A percentile compares a stretch with the other conserved stretches of the same genome.
These are phyloP conservation scores for Cebidichthys violaceus DNA, from an alignment of 2,113 vertebrate species.

Conservation along the genomic window DNA sequence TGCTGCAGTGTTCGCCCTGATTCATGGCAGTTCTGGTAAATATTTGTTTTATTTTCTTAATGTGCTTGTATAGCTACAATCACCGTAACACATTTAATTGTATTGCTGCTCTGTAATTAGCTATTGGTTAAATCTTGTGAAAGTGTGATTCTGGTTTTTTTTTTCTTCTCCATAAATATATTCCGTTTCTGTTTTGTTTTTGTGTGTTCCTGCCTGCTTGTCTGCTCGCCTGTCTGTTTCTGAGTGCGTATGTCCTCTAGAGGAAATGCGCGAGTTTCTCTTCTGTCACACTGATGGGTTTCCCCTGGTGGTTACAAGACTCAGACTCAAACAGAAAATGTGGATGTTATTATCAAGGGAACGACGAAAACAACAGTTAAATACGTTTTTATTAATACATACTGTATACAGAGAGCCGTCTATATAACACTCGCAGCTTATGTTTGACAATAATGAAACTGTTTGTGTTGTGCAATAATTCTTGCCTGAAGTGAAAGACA, in stretches of 20 bases:
- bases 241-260: conserved; percentile 32
- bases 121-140: conserved; percentile 34
- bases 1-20: conserved; percentile 50
- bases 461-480: neutral
- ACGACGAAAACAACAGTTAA: neutral
- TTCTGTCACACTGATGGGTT: conserved; percentile 42
- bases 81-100: neutral
- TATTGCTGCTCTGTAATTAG: conserved; percentile 7
- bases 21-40: conserved; percentile 77
- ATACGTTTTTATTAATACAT: neutral
- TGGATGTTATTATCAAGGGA: conserved; percentile 19
- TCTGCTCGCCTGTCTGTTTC: conserved; percentile 13
- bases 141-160: conserved; percentile 20
- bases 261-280: conserved; percentile 44
- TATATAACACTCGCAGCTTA: neutral
- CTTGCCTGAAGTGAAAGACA: neutral
- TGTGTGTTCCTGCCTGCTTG: conserved; percentile 2
- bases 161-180: neutral
- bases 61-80: neutral
- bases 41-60: conserved; percentile 44
- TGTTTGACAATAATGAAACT: neutral
- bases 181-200: conserved; percentile 5
- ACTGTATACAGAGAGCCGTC: neutral
- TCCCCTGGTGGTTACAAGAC: conserved; percentile 19
- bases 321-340: conserved; percentile 41